These are phyloP conservation scores for Holacanthus passer DNA, from an alignment of 2,113 vertebrate species.

Conservation along the genomic window DNA sequence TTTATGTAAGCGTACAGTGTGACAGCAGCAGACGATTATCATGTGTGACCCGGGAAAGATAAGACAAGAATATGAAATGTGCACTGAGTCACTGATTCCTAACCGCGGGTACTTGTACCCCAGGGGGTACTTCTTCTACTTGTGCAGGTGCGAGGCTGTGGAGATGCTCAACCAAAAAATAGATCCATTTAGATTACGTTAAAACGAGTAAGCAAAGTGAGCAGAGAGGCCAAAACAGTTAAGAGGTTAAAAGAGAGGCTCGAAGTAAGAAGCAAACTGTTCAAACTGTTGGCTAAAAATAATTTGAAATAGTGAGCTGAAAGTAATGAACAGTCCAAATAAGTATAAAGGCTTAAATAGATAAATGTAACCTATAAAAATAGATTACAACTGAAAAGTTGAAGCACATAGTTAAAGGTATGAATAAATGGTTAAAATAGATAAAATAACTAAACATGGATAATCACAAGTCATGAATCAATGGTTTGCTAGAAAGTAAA, in stretches of 20 bases:
- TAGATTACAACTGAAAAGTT: too few species aligned
- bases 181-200: neutral
- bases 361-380: too few species aligned
- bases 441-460: neutral
- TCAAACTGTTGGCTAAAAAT: neutral
- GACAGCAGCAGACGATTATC: slow-evolving; percentile 35
- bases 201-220: neutral
- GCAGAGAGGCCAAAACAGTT: neutral
- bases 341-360: too few species aligned
- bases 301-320: neutral
- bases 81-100: slow-evolving; percentile 19
- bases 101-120: neutral
- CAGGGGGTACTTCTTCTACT: slow-evolving; percentile 4
- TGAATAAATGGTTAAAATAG: neutral
- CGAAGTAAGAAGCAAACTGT: neutral
- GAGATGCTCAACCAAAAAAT: neutral
- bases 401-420: neutral
- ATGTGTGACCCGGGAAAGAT: slow-evolving; percentile 44
- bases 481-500: neutral
- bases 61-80: slow-evolving; percentile 38
- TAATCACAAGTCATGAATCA: too few species aligned
- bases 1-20: slow-evolving; percentile 35
- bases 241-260: neutral
- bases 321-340: neutral
- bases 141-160: slow-evolving; percentile 2